Base-by-base conservation (phyloP, 2,113 vertebrate genomes). In the Accipiter cooperii region DNA sequence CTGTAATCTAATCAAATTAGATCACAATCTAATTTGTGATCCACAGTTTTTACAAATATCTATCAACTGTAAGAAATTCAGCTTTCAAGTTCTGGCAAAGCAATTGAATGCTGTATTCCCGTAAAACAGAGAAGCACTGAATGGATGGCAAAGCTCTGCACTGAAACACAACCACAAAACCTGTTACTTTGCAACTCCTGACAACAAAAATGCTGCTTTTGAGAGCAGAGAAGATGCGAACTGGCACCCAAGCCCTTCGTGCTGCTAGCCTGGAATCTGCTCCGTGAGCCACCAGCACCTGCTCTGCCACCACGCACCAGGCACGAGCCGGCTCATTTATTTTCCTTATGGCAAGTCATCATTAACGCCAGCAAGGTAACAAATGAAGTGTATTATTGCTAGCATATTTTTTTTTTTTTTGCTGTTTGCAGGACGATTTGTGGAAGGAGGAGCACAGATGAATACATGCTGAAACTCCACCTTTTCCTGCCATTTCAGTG, bases 51-150 rank as follows among this genome's bases (percentile, higher is more conserved):
- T 24, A 86, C 33, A 51, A 42, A 0, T n/a, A 31, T 8, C 77
- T 55, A 26, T 46, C 63, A 65, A 69, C 64, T 65, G 38, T 25
- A 42, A 70, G 69, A 49, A 65, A 87, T 8, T 42, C 58, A 47
- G 54, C 47, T 84, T 51, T 17, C 20, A 4, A 68, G 38, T 15
- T 26, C 4, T 1, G 24, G 36, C 75, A 85, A 54, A 75, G 14
- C 0, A 0, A 63, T 10, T 6, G 36, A 66, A 64, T 6, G 21
- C 54, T 34, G 28, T 6, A 14, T 42, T 87, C 36, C 57, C 3
- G 2, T 0, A 12, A 24, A 34, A 21, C 25, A 8, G 24, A 5
- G 34, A 21, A 38, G 79, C 5, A 0, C 33, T 11, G n/a, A 90
- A 57, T 20, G 31, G 25, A 49, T 9, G 42, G 82, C 74, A 68